A percentile compares a stretch with the other conserved stretches of the same genome.
phyloP scores from a whole-genome alignment of 2,888 invertebrate genomes.

The Catocala nupta region DNA sequence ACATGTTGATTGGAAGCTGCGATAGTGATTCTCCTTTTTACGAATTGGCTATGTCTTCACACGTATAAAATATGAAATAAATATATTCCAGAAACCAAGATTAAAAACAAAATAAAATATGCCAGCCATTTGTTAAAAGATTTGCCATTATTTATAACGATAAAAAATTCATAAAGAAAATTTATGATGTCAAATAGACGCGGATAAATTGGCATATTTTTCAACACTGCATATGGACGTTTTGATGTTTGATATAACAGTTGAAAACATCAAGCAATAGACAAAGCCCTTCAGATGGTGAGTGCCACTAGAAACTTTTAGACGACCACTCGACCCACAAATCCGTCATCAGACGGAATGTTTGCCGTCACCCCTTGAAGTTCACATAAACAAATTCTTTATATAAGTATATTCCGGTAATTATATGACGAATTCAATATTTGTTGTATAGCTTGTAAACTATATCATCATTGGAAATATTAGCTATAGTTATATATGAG shows the following conservation, averaged over 20 bases:
- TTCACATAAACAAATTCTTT: conserved; percentile 25
- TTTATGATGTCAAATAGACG: conserved; percentile 9
- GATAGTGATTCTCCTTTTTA: no score
- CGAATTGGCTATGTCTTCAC: no score
- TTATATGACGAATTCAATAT: conserved; percentile 12
- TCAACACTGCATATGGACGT: conserved; percentile 5
- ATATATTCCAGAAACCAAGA: conserved; percentile 3
- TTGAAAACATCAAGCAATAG: conserved; percentile 16
- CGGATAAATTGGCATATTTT: not conserved
- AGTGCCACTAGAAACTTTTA: conserved; percentile 35
- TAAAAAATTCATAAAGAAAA: conserved; percentile 13
- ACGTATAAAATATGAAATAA: not conserved
- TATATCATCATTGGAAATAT: not conserved
- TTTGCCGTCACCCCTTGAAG: conserved; percentile 32
- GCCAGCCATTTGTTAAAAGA: conserved; percentile 17
- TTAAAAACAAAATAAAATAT: conserved; percentile 7
- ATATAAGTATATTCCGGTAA: not conserved
- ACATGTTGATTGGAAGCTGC: no score
- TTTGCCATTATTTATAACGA: conserved; percentile 11
- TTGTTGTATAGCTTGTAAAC: conserved; percentile 4
- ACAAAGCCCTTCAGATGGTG: conserved; percentile 14
- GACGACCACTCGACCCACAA: conserved; percentile 41
- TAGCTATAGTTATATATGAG: not conserved
- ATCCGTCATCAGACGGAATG: conserved; percentile 31
- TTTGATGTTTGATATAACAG: conserved; percentile 18